Percentiles rank a stretch among this genome's conserved stretches.
phyloP scores from a whole-genome alignment of 2,113 vertebrate species.

The Nibea albiflora region DNA sequence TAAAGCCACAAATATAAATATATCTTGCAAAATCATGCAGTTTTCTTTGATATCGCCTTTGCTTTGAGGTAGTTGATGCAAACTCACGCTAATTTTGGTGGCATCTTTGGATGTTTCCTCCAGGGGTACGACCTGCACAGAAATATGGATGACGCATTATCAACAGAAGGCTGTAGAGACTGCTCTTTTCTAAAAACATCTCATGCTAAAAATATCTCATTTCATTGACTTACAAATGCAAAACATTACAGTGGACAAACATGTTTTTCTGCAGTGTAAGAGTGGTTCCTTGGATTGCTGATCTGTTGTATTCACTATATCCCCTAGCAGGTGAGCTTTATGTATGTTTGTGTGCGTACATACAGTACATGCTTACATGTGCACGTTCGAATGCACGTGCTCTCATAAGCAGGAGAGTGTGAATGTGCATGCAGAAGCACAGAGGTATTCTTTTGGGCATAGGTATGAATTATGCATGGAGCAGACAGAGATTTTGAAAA shows the following conservation, averaged over 20 bases:
- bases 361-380: neutral
- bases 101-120: slow-evolving; percentile 90
- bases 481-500: slow-evolving; percentile 73
- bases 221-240: neutral
- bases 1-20: neutral
- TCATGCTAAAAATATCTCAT: slow-evolving; percentile 8
- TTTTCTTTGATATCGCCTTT: slow-evolving; percentile 19
- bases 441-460: slow-evolving; percentile 72
- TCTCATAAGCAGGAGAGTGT: slow-evolving; percentile 32
- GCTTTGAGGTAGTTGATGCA: slow-evolving; percentile 20
- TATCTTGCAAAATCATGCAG: neutral
- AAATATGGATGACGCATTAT: slow-evolving; percentile 32
- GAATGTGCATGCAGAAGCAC: slow-evolving; percentile 56
- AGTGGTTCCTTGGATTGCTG: neutral
- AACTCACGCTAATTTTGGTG: slow-evolving; percentile 98
- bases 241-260: neutral
- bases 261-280: neutral
- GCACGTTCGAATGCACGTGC: neutral
- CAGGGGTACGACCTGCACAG: slow-evolving; percentile 86
- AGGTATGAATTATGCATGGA: slow-evolving; percentile 79
- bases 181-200: neutral
- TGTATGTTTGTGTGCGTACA: neutral
- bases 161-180: slow-evolving; percentile 15
- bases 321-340: slow-evolving; percentile 15
- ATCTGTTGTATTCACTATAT: neutral